phyloP scores from a whole-genome alignment of 2,797 vertebrate species.

The Bryconaethiops microstoma region DNA sequence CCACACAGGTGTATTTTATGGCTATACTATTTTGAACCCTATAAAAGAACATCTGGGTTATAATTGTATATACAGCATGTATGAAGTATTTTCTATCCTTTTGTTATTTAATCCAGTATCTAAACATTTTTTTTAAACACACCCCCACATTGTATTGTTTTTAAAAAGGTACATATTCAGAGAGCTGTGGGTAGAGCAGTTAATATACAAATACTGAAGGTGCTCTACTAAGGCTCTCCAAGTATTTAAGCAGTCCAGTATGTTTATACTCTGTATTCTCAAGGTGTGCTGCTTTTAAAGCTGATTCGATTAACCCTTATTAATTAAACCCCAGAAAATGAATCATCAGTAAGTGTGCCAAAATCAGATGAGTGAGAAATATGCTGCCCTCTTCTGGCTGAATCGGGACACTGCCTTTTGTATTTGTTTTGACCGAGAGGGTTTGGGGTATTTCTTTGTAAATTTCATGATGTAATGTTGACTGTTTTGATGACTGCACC shows the following conservation, averaged over 20 bases:
- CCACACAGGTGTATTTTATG: background rate
- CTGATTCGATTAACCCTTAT: too few species aligned
- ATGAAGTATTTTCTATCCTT: background rate
- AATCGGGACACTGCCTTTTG: background rate
- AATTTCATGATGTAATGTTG: background rate
- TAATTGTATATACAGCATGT: background rate
- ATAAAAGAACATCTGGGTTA: background rate
- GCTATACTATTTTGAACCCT: background rate
- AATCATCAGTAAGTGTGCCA: background rate
- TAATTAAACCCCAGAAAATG: background rate
- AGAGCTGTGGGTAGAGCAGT: too few species aligned
- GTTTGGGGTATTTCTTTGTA: background rate
- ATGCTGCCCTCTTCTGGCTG: constrained; percentile 32
- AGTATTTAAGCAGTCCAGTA: too few species aligned
- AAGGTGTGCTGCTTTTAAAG: background rate
- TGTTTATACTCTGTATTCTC: too few species aligned
- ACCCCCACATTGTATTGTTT: too few species aligned
- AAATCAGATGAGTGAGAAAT: background rate
- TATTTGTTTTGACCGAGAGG: background rate
- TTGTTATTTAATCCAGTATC: background rate
- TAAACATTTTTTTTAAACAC: too few species aligned
- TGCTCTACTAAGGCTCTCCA: too few species aligned
- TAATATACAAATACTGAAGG: too few species aligned
- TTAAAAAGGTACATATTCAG: too few species aligned
- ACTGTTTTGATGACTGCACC: background rate